Evolutionary conservation across 2,797 vertebrate species (phyloP).

Genomic region (Micropoecilia bifurca): DNA sequence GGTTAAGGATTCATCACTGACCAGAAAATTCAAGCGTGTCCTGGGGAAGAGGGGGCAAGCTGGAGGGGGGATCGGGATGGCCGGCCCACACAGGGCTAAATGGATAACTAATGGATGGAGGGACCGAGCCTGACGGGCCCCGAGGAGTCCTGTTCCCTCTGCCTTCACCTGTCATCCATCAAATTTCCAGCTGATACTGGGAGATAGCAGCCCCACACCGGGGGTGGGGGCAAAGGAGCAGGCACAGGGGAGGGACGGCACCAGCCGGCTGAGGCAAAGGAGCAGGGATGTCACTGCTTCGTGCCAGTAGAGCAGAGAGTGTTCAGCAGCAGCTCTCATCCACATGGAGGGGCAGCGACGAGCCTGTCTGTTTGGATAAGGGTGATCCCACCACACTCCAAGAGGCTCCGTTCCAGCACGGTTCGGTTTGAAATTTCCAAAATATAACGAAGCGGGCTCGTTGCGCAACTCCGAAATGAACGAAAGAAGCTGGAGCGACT

Average conservation of each 20-base stretch:
- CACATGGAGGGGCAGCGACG: slow-evolving; percentile 26
- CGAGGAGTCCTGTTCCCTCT: slow-evolving; percentile 72
- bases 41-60: slow-evolving; percentile 9
- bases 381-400: slow-evolving; percentile 16
- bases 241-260: slow-evolving; percentile 18
- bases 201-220: slow-evolving; percentile 74
- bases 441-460: slow-evolving; percentile 11
- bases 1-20: slow-evolving; percentile 71
- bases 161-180: slow-evolving; percentile 75
- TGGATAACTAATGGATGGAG: slow-evolving; percentile 78
- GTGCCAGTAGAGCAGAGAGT: slow-evolving; percentile 41
- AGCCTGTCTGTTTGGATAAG: slow-evolving; percentile 37
- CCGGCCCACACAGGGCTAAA: slow-evolving; percentile 68
- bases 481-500: slow-evolving; percentile 29
- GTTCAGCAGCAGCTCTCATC: slow-evolving; percentile 38
- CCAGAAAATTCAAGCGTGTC: slow-evolving; percentile 74
- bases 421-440: slow-evolving; percentile 19
- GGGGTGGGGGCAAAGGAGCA: slow-evolving; percentile 35
- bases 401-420: slow-evolving; percentile 1
- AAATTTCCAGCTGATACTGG: slow-evolving; percentile 75
- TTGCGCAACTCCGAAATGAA: slow-evolving; percentile 11
- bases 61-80: slow-evolving; percentile 64
- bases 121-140: slow-evolving; percentile 77
- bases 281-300: slow-evolving; percentile 38
- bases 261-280: slow-evolving; percentile 43